Conservation (phyloP, 2,888 invertebrate genomes). For the Pterostichus niger region DNA sequence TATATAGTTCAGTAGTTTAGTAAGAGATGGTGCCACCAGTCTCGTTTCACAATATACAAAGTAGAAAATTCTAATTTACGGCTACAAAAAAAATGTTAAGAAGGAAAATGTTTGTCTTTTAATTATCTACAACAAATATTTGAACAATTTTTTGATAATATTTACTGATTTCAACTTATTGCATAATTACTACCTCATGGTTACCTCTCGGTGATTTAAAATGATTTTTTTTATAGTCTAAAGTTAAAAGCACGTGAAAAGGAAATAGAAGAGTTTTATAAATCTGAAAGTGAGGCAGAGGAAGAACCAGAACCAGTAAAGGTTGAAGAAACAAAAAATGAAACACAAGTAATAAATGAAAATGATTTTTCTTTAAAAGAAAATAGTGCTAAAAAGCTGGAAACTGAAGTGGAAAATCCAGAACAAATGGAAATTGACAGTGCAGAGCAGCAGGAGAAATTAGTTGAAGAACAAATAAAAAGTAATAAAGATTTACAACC, state of each 20-base stretch:
- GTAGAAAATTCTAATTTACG: no score
- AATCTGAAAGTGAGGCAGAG: constrained; percentile 81
- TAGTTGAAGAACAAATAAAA: neutral
- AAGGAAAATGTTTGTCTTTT: constrained; percentile 25
- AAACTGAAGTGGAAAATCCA: constrained; percentile 37
- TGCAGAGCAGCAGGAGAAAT: neutral
- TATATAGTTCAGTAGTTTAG: no score
- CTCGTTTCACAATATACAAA: no score
- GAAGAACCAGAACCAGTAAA: constrained; percentile 48
- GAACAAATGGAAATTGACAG: constrained; percentile 18
- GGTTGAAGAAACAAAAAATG: neutral
- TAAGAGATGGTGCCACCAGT: no score
- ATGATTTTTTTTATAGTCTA: constrained; percentile 77
- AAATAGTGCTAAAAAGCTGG: constrained; percentile 31
- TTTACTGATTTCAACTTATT: neutral
- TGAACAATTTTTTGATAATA: neutral
- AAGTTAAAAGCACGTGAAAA: constrained; percentile 86
- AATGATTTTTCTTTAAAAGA: neutral
- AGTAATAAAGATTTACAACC: neutral
- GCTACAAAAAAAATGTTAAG: neutral
- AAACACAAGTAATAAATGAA: neutral
- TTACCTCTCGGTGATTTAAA: no score
- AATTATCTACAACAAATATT: constrained; percentile 7
- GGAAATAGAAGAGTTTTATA: constrained; percentile 87
- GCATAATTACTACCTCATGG: no score